These are phyloP conservation scores for Hylia prasina DNA, from an alignment of 2,113 vertebrate genomes.

Conservation along the genomic window DNA sequence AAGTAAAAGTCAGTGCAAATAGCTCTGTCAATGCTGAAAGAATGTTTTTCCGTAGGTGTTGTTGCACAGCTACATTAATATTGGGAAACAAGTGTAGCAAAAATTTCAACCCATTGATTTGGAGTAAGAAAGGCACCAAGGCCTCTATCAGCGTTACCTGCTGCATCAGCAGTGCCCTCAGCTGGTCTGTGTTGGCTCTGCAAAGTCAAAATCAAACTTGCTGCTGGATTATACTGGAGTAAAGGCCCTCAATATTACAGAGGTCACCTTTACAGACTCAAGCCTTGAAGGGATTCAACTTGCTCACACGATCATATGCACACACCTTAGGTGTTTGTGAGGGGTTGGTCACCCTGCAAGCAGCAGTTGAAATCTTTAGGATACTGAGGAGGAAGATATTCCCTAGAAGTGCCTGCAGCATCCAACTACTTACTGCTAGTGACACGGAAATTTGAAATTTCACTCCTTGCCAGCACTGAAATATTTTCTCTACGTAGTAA, in stretches of 20 bases:
- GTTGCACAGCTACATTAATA: neutral
- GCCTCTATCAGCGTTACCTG: neutral
- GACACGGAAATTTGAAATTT: neutral
- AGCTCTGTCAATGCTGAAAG: neutral
- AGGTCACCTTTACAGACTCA: neutral
- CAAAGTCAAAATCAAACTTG: neutral
- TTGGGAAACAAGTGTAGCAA: neutral
- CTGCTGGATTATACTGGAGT: neutral
- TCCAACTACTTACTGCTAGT: neutral
- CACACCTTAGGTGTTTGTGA: neutral
- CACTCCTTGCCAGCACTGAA: neutral
- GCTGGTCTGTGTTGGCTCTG: neutral
- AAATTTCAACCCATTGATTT: neutral
- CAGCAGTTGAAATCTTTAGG: rapidly evolving
- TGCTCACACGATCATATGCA: neutral
- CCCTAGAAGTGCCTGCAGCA: neutral
- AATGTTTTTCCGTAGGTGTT: neutral
- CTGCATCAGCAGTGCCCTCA: neutral
- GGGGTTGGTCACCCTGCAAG: neutral
- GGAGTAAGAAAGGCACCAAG: neutral
- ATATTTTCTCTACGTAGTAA: neutral
- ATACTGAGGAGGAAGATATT: neutral
- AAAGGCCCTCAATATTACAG: neutral
- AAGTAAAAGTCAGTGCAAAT: neutral
- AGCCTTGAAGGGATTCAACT: neutral